Percentiles rank a stretch among this genome's conserved stretches.
These are phyloP conservation scores for Psophia crepitans DNA, from an alignment of 2,113 vertebrate species.

Conservation along the genomic window DNA sequence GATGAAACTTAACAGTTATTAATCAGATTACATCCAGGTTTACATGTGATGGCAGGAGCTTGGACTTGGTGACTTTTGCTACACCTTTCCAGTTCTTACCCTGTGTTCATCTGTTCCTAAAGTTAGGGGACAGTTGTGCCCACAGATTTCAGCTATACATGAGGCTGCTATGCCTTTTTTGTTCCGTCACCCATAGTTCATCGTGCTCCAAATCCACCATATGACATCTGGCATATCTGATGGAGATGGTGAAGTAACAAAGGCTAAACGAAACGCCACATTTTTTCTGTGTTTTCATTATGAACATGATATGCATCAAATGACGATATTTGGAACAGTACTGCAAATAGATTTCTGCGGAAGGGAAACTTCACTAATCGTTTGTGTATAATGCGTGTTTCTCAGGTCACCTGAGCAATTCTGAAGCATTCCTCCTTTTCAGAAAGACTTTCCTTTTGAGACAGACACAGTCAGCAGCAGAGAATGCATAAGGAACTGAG, in stretches of 20 bases:
- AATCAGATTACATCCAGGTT: not conserved
- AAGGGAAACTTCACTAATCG: not conserved
- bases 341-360: not conserved
- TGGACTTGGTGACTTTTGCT: not conserved
- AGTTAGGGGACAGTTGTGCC: not conserved
- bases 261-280: not conserved
- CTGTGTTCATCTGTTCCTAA: not conserved
- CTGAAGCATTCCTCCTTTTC: not conserved
- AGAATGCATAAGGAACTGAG: not conserved
- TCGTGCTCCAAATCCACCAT: fast-evolving
- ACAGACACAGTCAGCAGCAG: not conserved
- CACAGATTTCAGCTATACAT: not conserved
- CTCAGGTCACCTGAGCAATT: not conserved
- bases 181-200: not conserved
- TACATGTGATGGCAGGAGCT: not conserved
- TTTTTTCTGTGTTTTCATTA: not conserved
- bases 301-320: not conserved
- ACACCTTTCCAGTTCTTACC: not conserved
- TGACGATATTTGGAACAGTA: not conserved
- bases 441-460: not conserved
- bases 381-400: not conserved
- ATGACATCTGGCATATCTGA: not conserved
- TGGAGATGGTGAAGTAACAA: not conserved
- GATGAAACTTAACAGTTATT: not conserved
- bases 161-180: not conserved